These are phyloP conservation scores for Tetrax tetrax DNA, from an alignment of 2,113 vertebrate species.

Conservation along the genomic window DNA sequence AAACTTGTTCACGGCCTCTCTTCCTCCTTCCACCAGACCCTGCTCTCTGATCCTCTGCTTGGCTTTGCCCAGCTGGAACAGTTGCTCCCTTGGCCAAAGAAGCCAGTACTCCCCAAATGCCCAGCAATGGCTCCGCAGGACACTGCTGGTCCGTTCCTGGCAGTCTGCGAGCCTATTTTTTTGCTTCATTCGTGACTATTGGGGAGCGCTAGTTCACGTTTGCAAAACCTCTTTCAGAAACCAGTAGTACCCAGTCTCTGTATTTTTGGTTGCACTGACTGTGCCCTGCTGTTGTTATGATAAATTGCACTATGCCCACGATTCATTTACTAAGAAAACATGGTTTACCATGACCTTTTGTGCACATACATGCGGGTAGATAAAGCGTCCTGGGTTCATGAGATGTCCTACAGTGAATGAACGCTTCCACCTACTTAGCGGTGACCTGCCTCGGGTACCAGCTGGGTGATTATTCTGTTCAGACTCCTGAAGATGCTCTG, in stretches of 20 bases:
- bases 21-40: not conserved
- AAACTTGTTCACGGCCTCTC: accelerated
- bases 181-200: not conserved
- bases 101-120: not conserved
- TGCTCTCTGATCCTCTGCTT: accelerated
- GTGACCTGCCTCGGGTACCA: not conserved
- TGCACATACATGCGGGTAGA: not conserved
- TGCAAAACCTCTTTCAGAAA: not conserved
- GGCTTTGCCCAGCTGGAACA: not conserved
- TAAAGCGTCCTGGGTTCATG: not conserved
- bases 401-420: not conserved
- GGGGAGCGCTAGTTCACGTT: not conserved
- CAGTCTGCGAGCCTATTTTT: not conserved
- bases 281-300: too few species aligned
- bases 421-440: not conserved
- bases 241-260: too few species aligned
- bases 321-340: not conserved
- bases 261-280: not conserved
- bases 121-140: accelerated
- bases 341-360: not conserved
- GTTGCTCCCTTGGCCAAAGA: not conserved
- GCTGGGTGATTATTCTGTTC: not conserved
- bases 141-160: not conserved
- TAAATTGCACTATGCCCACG: not conserved
- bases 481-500: not conserved